Evolutionary conservation across 2,888 invertebrate genomes (phyloP), one percentile per base, ranked within the genome.

Genomic region (Plagiodera versicolora): DNA sequence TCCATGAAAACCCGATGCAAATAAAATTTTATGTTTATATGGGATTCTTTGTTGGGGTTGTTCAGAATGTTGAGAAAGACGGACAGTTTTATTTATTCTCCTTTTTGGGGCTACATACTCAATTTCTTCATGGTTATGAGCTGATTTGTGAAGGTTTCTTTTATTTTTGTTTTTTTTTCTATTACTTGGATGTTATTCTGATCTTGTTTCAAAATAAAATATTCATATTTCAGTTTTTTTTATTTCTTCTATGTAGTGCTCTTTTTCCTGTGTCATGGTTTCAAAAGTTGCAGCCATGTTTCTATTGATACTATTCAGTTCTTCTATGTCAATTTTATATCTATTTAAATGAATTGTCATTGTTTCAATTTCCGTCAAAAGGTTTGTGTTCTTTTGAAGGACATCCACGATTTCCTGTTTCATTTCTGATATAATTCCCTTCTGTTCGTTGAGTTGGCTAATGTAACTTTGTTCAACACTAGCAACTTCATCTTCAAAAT

Each of bases 1-100:
- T 39, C 52, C 52, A 19, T 52, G n/a, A 39, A 20, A 2, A 0
- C 52, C 52, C 32, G 52, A 52, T 52, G 39, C 35, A 16, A 39
- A 19, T 50, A 50, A 32, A 11, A 50, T 50, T 11, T 11, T 50
- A 50, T 50, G 16, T 50, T 32, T 50, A 1, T n/a, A 19, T 52
- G 52, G 3, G 4, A 24, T 24, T 24, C 6, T 24, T 24, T 24
- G 4, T 24, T 24, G 24, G 24, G 6, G 24, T 24, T 24, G 24
- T 24, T 6, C 4, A 24, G 24, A 24, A 3, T 24, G 24, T 24
- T 6, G 24, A 6, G 24, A 24, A 24, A 24, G 3, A 5, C n/a
- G n/a, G n/a, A n/a, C n/a, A 32, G 32, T 39, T 16, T 39, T 39
- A 14, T 39, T 39, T 39, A 16, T 5, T 6, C 10, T 17, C 10